Evolutionary conservation across 2,888 invertebrate genomes (phyloP).

Genomic region (Drosophila antonietae): DNA sequence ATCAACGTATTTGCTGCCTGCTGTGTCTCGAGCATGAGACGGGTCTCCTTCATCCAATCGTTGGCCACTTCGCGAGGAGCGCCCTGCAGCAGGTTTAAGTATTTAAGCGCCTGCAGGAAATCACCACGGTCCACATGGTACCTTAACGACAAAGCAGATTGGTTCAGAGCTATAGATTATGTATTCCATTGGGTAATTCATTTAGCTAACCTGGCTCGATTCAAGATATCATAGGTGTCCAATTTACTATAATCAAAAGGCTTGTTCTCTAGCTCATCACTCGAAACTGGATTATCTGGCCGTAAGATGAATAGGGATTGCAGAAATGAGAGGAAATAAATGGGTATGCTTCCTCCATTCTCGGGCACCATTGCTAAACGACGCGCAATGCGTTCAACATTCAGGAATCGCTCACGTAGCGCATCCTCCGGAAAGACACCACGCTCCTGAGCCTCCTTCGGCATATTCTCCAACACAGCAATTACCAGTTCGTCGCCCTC

Average conservation of each 20-base stretch:
- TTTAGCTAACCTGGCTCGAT: conserved; percentile 91
- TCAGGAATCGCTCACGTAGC: conserved; percentile 92
- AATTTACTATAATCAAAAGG: conserved; percentile 90
- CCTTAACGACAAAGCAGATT: conserved; percentile 84
- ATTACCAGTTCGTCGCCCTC: conserved; percentile 92
- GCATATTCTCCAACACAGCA: conserved; percentile 91
- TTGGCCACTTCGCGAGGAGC: conserved; percentile 93
- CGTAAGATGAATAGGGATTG: conserved; percentile 93
- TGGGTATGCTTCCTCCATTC: conserved; percentile 92
- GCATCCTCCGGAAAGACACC: conserved; percentile 96
- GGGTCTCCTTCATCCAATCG: conserved; percentile 94
- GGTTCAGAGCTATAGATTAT: not conserved
- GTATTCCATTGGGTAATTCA: conserved; percentile 71
- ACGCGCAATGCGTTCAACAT: conserved; percentile 91
- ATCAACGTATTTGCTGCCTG: conserved; percentile 95
- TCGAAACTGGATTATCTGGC: conserved; percentile 89
- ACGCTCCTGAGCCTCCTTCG: conserved; percentile 89
- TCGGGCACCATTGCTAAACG: conserved; percentile 95
- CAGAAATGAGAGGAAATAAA: conserved; percentile 94
- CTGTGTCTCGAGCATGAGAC: conserved; percentile 93
- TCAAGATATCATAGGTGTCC: conserved; percentile 94
- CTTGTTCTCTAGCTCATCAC: conserved; percentile 90
- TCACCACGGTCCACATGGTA: conserved; percentile 96
- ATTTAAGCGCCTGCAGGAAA: conserved; percentile 92
- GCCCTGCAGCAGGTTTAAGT: conserved; percentile 94